Percentiles rank a stretch among this genome's conserved stretches.
These are phyloP conservation scores for Ophion obscuratus DNA, from an alignment of 2,888 invertebrate species.

Conservation along the genomic window DNA sequence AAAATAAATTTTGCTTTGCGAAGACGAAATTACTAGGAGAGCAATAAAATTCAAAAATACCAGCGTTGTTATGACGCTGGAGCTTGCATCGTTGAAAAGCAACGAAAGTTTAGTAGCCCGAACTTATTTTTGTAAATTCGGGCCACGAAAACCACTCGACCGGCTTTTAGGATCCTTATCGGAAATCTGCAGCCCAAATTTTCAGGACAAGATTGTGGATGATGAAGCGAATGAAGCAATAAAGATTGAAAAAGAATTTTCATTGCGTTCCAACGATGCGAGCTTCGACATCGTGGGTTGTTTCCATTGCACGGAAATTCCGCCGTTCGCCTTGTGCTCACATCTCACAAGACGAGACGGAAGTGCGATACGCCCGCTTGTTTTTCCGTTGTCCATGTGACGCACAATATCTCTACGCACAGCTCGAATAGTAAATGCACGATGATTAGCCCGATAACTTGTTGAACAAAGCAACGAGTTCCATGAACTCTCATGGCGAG, in stretches of 20 bases:
- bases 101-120: neutral
- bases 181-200: no score
- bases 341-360: neutral
- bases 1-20: neutral
- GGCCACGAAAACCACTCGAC: no score
- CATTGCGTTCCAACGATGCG: no score
- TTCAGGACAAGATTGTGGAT: no score
- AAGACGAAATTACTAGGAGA: neutral
- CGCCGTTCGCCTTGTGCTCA: no score
- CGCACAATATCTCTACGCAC: neutral
- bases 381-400: neutral
- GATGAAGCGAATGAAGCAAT: no score
- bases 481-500: constrained; percentile 50
- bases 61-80: neutral
- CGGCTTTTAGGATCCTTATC: no score
- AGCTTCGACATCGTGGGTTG: no score
- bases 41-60: neutral
- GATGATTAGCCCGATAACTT: constrained; percentile 53
- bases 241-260: no score
- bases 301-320: no score
- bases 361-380: neutral
- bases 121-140: neutral
- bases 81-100: neutral
- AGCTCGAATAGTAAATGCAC: constrained; percentile 5
- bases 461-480: constrained; percentile 50